phyloP scores from a whole-genome alignment of 2,888 invertebrate genomes.

The Torymus auratus region DNA sequence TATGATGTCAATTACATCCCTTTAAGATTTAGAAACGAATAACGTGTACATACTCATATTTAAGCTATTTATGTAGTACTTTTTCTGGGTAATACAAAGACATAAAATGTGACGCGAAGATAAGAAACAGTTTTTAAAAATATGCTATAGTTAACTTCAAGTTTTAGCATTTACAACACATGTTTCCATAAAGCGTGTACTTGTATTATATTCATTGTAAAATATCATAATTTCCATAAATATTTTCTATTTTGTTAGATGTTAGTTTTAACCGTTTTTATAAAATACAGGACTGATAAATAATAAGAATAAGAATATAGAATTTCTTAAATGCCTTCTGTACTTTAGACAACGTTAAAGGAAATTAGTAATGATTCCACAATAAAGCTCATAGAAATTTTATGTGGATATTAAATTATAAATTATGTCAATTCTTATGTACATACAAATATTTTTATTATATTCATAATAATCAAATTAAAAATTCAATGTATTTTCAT shows the following conservation, averaged over 20 bases:
- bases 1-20: too few species aligned
- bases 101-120: constrained; percentile 22
- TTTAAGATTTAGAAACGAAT: too few species aligned
- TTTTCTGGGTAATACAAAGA: background rate
- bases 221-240: constrained; percentile 27
- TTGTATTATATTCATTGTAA: constrained; percentile 27
- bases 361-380: background rate
- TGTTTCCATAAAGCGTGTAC: constrained; percentile 12
- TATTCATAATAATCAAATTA: background rate
- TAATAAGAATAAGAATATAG: background rate
- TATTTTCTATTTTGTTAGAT: constrained; percentile 15
- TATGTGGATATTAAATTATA: constrained; percentile 1
- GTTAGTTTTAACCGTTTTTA: constrained; percentile 8
- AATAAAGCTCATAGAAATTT: constrained; percentile 2
- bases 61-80: background rate
- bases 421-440: background rate
- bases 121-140: constrained; percentile 8
- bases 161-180: background rate
- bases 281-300: constrained; percentile 12
- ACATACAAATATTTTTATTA: background rate
- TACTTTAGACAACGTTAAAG: background rate
- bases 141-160: constrained; percentile 7
- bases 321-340: background rate
- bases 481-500: too few species aligned
- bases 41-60: background rate